Evolutionary conservation across 2,113 vertebrate genomes (phyloP).

Genomic region (Beaufortia kweichowensis): DNA sequence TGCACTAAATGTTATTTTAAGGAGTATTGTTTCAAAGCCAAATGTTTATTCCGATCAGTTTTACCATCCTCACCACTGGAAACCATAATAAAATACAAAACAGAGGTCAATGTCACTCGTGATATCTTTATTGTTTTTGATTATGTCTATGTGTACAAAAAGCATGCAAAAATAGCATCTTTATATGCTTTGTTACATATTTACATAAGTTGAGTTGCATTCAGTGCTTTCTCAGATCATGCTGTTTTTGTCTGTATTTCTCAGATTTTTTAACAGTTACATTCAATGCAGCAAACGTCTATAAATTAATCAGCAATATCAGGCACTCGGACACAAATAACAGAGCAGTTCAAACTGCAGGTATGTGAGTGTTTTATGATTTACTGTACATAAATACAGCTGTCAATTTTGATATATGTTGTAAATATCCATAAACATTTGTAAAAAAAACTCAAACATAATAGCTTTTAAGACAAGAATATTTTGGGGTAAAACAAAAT

Average conservation of each 20-base stretch:
- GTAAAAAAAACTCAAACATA: slow-evolving; percentile 13
- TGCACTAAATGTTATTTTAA: not conserved
- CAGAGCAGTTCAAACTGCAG: slow-evolving; percentile 35
- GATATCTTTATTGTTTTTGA: slow-evolving; percentile 64
- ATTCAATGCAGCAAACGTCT: slow-evolving; percentile 63
- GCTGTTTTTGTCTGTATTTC: slow-evolving; percentile 52
- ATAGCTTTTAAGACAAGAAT: slow-evolving; percentile 22
- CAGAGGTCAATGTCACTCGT: slow-evolving; percentile 5
- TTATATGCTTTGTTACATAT: slow-evolving; percentile 77
- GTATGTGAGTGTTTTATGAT: slow-evolving; percentile 17
- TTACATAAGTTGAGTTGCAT: slow-evolving; percentile 73
- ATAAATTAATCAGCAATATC: slow-evolving; percentile 41
- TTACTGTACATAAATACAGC: slow-evolving; percentile 1
- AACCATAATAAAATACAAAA: not conserved
- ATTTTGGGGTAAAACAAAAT: slow-evolving; percentile 14
- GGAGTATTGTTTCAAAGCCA: not conserved
- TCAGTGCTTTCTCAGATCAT: slow-evolving; percentile 62
- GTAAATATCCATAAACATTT: not conserved
- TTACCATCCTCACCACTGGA: not conserved
- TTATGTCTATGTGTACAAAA: slow-evolving; percentile 76
- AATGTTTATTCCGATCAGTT: not conserved
- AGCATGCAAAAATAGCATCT: slow-evolving; percentile 81
- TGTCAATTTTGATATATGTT: not conserved
- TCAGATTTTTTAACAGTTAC: slow-evolving; percentile 46
- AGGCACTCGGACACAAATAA: slow-evolving; percentile 54